Evolutionary conservation across 2,888 invertebrate genomes (phyloP), one percentile per base, ranked within the genome.

Genomic region (Pseudanteris insignis): DNA sequence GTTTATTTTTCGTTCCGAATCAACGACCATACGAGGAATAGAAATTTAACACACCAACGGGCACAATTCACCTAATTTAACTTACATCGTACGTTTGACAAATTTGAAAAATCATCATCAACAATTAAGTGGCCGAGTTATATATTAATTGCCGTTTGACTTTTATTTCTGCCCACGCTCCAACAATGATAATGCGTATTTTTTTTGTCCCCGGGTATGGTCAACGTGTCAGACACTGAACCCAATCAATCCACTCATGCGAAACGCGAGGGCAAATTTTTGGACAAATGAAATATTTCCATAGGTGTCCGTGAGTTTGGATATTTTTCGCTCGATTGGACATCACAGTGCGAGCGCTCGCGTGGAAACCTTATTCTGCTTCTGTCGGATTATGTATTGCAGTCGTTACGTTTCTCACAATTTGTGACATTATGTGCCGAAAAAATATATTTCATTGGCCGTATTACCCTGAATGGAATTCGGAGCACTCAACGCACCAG

Each of bases 241-340:
- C 34, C 41, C 60, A 61, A 68, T 66, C 61, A 63, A 63, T 14
- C 33, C 61, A 12, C 26, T 50, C 44, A 55, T 54, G 53, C 40
- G 57, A 67, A 68, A 69, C 70, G 64, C 63, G 54, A 67, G 66
- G 64, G 69, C 65, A 70, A 70, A 71, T 67, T 70, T 69, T 64
- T 68, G 53, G 63, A 53, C 62, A 65, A 75, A 72, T 73, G 72
- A 74, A 76, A 74, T 75, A 74, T 73, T 74, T 67, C 70, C 69
- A 65, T 47, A 61, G 68, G 68, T 58, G 67, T 69, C 72, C 68
- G 74, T 65, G 73, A 73, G 71, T 73, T 71, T 69, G 71, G 70
- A 75, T 73, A 69, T 73, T 77, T 77, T 74, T 68, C 73, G 74
- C 70, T 66, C 76, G 76, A 76, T 77, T 72, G 72, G 70, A 51